Base-by-base conservation (phyloP, 2,888 invertebrate species). In the Crematogaster levior region DNA sequence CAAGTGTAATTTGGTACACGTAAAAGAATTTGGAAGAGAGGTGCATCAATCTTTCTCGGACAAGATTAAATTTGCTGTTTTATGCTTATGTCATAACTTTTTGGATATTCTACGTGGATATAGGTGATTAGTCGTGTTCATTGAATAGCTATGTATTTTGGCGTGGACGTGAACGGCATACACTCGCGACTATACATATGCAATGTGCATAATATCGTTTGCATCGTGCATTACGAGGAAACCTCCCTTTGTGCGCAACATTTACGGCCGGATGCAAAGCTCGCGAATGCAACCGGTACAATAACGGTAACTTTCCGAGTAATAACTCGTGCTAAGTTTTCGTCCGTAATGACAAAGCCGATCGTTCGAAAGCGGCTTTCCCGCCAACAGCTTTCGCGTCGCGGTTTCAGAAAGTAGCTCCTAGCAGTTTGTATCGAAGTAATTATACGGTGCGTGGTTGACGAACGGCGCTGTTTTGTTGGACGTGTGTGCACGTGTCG, bases 241-340 rank as follows among this genome's bases (percentile, higher is more conserved):
- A 68, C 30, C 68, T 68, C 30, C 56, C 70, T 79, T 79, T 79
- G 77, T 77, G 68, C 40, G 34, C 56, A 46, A 58, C 77, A 56
- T 79, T 79, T 79, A 79, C 56, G 56, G 4, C 56, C 70, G 43
- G 56, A 58, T 70, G 24, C 56, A 34, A 24, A 34, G 70, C 77
- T 70, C 56, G 56, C 56, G 34, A 58, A 79, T 56, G 56, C 70
- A 34, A 79, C 56, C 48, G 27, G 48, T 27, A 80, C 63, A 70
- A 70, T 79, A 80, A 80, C 27, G 77, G n/a, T 72, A 63, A 83
- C 77, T 81, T 82, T 80, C 15, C 12, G 61, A 82, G 77, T 84
- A 84, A 87, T 85, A 87, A 77, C 58, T 83, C 56, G 85, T 63
- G 63, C 83, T 80, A 85, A 87, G 85, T 84, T 84, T 63, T 66